phyloP scores from a whole-genome alignment of 2,797 vertebrate species.

The Acipenser oxyrinchus region DNA sequence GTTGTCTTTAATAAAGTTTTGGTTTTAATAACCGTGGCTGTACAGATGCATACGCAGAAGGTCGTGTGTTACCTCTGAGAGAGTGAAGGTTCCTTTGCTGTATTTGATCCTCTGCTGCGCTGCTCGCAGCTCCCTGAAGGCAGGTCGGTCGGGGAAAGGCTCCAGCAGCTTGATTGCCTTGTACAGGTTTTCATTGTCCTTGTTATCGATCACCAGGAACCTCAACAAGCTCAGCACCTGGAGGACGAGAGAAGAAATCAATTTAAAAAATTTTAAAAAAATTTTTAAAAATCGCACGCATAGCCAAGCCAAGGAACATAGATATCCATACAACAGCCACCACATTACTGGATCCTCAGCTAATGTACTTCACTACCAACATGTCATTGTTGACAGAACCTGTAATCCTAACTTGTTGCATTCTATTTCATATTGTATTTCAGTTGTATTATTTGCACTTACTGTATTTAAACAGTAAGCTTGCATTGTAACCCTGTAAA shows the following conservation, averaged over 20 bases:
- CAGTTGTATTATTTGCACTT: too few species aligned
- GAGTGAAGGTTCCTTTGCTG: slow-evolving; percentile 63
- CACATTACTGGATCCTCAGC: too few species aligned
- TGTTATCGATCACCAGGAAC: slow-evolving; percentile 80
- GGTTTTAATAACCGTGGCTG: neutral
- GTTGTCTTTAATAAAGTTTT: neutral
- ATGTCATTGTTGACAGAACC: too few species aligned
- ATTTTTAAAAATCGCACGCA: slow-evolving; percentile 6
- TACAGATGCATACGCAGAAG: slow-evolving; percentile 13
- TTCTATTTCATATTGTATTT: too few species aligned
- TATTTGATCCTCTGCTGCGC: slow-evolving; percentile 84
- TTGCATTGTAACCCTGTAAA: too few species aligned
- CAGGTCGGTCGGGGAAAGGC: slow-evolving; percentile 78
- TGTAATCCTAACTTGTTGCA: too few species aligned
- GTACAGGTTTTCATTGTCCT: slow-evolving; percentile 69
- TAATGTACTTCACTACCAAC: too few species aligned
- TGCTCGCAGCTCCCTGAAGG: slow-evolving; percentile 73
- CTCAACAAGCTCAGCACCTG: slow-evolving; percentile 76
- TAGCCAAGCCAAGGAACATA: too few species aligned
- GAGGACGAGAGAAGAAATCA: slow-evolving; percentile 1
- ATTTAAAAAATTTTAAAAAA: slow-evolving; percentile 8
- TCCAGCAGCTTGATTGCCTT: slow-evolving; percentile 77
- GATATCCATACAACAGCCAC: too few species aligned
- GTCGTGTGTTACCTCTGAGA: slow-evolving; percentile 65
- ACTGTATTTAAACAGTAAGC: too few species aligned